Evolutionary conservation across 2,888 invertebrate genomes (phyloP).

Genomic region (Stenurella melanura): DNA sequence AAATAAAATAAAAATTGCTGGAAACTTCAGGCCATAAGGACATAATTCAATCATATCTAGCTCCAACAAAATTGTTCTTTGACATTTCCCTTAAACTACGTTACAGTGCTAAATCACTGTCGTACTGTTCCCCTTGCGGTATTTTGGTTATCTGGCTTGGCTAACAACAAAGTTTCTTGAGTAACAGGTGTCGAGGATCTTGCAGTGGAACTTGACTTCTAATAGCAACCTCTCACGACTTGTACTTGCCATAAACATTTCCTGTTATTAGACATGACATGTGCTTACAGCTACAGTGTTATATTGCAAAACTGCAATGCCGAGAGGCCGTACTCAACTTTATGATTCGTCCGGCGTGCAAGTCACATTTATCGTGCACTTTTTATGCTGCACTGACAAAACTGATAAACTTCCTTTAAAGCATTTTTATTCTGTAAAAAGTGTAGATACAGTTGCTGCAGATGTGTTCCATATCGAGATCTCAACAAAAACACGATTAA

Average conservation of each 20-base stretch:
- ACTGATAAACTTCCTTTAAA: background rate
- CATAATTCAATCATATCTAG: background rate
- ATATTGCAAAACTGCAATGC: conserved; percentile 7
- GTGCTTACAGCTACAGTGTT: background rate
- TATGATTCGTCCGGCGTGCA: background rate
- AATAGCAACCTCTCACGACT: background rate
- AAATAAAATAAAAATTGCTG: background rate
- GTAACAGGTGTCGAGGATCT: conserved; percentile 21
- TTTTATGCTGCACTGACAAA: background rate
- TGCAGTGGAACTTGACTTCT: background rate
- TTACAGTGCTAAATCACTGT: conserved; percentile 21
- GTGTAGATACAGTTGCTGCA: background rate
- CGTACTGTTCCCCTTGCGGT: conserved; percentile 25
- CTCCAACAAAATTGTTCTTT: background rate
- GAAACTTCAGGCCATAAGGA: background rate
- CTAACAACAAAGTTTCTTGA: conserved; percentile 10
- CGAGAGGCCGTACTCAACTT: background rate
- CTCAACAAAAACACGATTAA: too few relatives aligned
- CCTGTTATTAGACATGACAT: conserved; percentile 7
- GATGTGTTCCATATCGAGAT: too few relatives aligned
- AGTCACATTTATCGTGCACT: background rate
- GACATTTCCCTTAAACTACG: background rate
- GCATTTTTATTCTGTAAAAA: background rate
- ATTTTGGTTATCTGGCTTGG: conserved; percentile 41
- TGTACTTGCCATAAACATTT: background rate